Evolutionary conservation across 2,113 vertebrate genomes (phyloP).

Genomic region (Austrofundulus limnaeus): DNA sequence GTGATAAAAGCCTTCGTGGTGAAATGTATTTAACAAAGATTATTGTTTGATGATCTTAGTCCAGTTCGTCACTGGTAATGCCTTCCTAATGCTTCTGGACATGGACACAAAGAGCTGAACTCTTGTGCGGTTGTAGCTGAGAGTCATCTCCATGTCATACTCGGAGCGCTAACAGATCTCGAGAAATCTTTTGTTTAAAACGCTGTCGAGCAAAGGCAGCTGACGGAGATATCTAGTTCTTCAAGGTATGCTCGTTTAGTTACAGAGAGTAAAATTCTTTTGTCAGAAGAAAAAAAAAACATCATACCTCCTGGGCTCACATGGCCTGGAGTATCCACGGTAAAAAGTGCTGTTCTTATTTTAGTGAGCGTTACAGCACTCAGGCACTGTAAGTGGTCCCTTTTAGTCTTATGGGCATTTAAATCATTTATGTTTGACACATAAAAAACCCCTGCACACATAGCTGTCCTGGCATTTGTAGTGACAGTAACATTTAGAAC

Average conservation of each 20-base stretch:
- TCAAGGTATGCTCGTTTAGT: too few relatives aligned
- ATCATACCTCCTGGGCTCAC: not conserved
- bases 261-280: not conserved
- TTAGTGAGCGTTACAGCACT: not conserved
- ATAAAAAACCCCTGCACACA: not conserved
- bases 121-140: too few relatives aligned
- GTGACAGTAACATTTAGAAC: not conserved
- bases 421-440: not conserved
- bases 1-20: not conserved
- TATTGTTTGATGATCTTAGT: not conserved
- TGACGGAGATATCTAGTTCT: too few relatives aligned
- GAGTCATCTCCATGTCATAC: too few relatives aligned
- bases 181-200: too few relatives aligned
- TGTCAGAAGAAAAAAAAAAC: not conserved
- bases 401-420: not conserved
- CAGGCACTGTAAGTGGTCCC: not conserved
- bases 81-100: not conserved
- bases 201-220: too few relatives aligned
- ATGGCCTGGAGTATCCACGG: not conserved
- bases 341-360: not conserved
- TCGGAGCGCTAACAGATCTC: too few relatives aligned
- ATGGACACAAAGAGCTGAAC: too few relatives aligned
- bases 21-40: not conserved
- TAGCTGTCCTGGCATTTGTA: not conserved
- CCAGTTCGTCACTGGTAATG: not conserved